A percentile compares a stretch with the other conserved stretches of the same genome.
phyloP scores from a whole-genome alignment of 2,113 vertebrate species.

The Callospermophilus lateralis region DNA sequence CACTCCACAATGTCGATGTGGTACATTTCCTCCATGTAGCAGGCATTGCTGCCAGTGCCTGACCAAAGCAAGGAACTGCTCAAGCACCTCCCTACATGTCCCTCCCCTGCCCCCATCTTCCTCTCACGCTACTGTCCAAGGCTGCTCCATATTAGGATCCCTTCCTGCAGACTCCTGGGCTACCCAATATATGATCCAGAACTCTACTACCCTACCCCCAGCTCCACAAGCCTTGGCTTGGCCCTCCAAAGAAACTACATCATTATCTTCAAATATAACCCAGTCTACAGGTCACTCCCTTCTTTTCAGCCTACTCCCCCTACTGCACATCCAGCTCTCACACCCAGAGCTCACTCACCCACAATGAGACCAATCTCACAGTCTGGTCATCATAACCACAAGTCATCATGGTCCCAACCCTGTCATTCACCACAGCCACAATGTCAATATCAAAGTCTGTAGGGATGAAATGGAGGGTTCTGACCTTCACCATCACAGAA shows the following conservation, averaged over 20 bases:
- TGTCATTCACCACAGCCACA: conserved; percentile 97
- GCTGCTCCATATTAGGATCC: neutral
- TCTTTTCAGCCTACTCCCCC: neutral
- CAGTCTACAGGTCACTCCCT: neutral
- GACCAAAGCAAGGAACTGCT: neutral
- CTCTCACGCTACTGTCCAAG: neutral
- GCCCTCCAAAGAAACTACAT: neutral
- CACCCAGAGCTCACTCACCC: conserved; percentile 88
- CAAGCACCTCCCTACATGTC: accelerated
- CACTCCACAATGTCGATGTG: conserved; percentile 96
- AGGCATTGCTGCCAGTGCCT: conserved; percentile 97
- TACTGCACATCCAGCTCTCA: neutral
- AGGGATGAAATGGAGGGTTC: neutral
- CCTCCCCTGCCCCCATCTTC: neutral
- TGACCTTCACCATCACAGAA: neutral
- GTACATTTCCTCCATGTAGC: conserved; percentile 99
- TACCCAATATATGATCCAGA: neutral
- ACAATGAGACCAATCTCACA: conserved; percentile 98
- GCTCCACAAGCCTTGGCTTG: neutral
- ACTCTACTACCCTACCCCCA: neutral
- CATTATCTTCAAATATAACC: neutral
- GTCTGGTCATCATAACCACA: conserved; percentile 97
- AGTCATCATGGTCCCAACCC: conserved; percentile 99
- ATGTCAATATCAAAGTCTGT: conserved; percentile 97
- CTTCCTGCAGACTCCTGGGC: neutral